phyloP scores from a whole-genome alignment of 2,888 invertebrate genomes.

The Coenonympha glycerion region DNA sequence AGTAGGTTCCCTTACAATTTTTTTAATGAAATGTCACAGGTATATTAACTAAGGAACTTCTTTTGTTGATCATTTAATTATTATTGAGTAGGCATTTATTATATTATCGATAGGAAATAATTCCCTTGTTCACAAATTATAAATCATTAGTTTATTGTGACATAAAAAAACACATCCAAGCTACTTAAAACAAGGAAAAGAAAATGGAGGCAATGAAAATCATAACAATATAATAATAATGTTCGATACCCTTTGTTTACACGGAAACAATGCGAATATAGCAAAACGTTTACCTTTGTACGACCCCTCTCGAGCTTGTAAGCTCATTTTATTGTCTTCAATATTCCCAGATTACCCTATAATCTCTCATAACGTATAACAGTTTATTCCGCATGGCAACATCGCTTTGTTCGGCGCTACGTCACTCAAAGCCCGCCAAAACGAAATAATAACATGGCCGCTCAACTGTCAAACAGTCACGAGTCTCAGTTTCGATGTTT shows the following conservation, averaged over 20 bases:
- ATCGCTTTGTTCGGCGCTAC: conserved; percentile 60
- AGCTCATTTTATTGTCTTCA: conserved; percentile 75
- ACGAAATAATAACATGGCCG: conserved; percentile 69
- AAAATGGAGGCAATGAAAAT: conserved; percentile 7
- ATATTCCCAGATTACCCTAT: conserved; percentile 74
- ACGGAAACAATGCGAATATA: conserved; percentile 38
- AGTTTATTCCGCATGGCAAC: conserved; percentile 76
- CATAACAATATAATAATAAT: conserved; percentile 23
- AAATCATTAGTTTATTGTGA: no score
- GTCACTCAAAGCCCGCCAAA: conserved; percentile 71
- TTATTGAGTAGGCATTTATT: no score
- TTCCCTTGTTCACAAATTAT: no score
- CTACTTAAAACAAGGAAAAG: background rate
- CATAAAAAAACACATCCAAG: background rate
- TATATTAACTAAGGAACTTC: no score
- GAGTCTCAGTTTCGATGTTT: conserved; percentile 17
- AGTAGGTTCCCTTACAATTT: no score
- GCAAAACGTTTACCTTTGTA: conserved; percentile 45
- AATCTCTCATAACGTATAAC: conserved; percentile 74
- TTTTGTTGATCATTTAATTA: no score
- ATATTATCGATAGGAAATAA: no score
- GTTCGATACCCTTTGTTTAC: conserved; percentile 32
- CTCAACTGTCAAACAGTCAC: conserved; percentile 29
- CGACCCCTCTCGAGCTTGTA: conserved; percentile 49
- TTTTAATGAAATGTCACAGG: no score